Percentiles rank a stretch among this genome's conserved stretches.
Conservation (phyloP, 1,140 invertebrate species). For the Aphaenogaster rudis region DNA sequence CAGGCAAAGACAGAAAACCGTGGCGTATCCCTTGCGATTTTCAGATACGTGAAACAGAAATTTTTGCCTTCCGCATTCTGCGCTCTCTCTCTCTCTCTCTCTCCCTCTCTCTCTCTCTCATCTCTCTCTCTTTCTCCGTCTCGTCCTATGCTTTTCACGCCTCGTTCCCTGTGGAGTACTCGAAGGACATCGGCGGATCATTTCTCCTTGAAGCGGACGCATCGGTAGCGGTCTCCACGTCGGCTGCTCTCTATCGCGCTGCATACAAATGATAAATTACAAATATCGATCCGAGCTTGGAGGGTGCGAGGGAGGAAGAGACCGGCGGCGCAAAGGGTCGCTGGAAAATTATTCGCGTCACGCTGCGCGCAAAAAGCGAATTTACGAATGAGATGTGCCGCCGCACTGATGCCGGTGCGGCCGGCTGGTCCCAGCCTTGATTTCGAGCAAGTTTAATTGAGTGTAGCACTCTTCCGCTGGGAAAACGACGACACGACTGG, state of each 20-base stretch:
- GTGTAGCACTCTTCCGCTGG: conserved; percentile 79
- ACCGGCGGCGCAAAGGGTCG: conserved; percentile 62
- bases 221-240: conserved; percentile 71
- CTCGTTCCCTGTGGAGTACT: conserved; percentile 9
- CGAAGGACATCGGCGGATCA: conserved; percentile 72
- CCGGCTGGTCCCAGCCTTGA: conserved; percentile 78
- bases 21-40: conserved; percentile 39
- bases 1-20: conserved; percentile 28
- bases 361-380: conserved; percentile 77
- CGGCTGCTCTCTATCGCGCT: conserved; percentile 79
- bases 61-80: conserved; percentile 1
- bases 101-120: not conserved
- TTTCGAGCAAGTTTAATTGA: conserved; percentile 86
- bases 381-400: conserved; percentile 81
- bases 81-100: not conserved
- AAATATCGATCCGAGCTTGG: conserved; percentile 83
- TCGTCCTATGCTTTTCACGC: conserved; percentile 41
- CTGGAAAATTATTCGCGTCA: conserved; percentile 80
- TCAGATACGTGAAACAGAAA: conserved; percentile 31
- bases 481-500: conserved; percentile 71
- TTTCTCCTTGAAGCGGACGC: conserved; percentile 72
- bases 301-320: conserved; percentile 13
- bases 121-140: conserved; percentile 6
- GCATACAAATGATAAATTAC: conserved; percentile 87
- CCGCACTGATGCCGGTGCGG: conserved; percentile 70